phyloP scores from a whole-genome alignment of 2,797 vertebrate species.

The Darevskia mixta region DNA sequence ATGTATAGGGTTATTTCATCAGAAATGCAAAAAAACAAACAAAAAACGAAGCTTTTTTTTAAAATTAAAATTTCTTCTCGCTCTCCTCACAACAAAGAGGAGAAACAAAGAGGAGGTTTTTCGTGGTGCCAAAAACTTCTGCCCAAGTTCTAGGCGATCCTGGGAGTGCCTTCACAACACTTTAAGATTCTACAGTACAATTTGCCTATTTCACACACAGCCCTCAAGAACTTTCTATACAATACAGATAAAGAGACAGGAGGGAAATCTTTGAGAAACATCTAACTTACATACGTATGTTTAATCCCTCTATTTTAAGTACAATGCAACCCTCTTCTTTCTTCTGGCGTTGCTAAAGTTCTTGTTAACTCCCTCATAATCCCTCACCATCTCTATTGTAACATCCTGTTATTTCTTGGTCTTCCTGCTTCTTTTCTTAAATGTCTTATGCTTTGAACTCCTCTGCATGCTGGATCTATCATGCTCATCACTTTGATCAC shows the following conservation, averaged over 20 bases:
- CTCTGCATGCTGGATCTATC: neutral
- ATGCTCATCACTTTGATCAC: constrained; percentile 2
- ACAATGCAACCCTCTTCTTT: constrained; percentile 50
- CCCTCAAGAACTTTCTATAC: constrained; percentile 54
- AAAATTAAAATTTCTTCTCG: neutral
- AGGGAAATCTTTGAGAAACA: constrained; percentile 61
- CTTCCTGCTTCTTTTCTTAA: neutral
- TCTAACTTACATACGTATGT: constrained; percentile 66
- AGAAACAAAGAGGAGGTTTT: too few species aligned
- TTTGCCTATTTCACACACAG: neutral
- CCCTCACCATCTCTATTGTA: neutral
- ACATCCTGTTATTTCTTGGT: constrained; percentile 1
- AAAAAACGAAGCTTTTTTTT: neutral
- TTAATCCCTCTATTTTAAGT: constrained; percentile 67
- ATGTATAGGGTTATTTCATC: neutral
- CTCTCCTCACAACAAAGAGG: neutral
- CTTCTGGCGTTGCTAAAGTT: neutral
- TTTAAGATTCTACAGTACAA: neutral
- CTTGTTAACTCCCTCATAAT: neutral
- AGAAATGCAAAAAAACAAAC: too few species aligned
- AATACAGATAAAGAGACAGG: constrained; percentile 65
- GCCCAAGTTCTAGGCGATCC: neutral
- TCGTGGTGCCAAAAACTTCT: neutral
- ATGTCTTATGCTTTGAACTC: constrained; percentile 10
- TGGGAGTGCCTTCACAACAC: too few species aligned